Base-by-base conservation (phyloP, 2,113 vertebrate species). In the Alaudala cheleensis region DNA sequence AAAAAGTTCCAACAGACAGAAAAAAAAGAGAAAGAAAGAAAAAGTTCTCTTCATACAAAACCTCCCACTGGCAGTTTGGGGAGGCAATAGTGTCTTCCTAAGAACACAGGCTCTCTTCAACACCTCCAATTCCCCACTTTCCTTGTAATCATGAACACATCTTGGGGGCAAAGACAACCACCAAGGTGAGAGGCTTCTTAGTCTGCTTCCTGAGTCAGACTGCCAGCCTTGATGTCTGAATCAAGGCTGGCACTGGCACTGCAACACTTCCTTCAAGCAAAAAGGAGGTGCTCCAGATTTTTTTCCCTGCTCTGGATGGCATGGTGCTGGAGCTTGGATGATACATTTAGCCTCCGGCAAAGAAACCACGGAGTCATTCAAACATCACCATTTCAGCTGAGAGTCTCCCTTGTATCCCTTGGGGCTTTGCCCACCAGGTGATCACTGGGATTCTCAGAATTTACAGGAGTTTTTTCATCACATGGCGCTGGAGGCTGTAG, bases 91-190 rank as follows among this genome's bases (percentile, higher is more conserved):
- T 44, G 42, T 62, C 42, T 73, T 65, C 53, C 29, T 49, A 47
- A 86, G 56, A 65, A 88, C 2, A 60, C 3, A 29, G 17, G 24
- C 60, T 45, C 37, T 81, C 40, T 34, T 81, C 72, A 33, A n/a
- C 13, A 19, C 1, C 5, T 47, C 12, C 3, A 2, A 39, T 42
- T 83, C 19, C 14, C 42, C 5, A 1, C 0, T 0, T 25, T 86
- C 49, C 67, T 64, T 81, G 39, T 56, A 74, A 86, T 9, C 44
- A 56, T 5, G 17, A 70, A 47, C 56, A 39, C 1, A 0, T 34
- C 56, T 26, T 17, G 6, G 6, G 17, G 20, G 7, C 8, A 28
- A 88, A 37, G 39, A 78, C 33, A 51, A 49, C 72, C 60, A 74
- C 9, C 8, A 56, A 8, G 0, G 22, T 49, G 31, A 28, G 9